phyloP scores from a whole-genome alignment of 2,113 vertebrate species.

The Vimba vimba region DNA sequence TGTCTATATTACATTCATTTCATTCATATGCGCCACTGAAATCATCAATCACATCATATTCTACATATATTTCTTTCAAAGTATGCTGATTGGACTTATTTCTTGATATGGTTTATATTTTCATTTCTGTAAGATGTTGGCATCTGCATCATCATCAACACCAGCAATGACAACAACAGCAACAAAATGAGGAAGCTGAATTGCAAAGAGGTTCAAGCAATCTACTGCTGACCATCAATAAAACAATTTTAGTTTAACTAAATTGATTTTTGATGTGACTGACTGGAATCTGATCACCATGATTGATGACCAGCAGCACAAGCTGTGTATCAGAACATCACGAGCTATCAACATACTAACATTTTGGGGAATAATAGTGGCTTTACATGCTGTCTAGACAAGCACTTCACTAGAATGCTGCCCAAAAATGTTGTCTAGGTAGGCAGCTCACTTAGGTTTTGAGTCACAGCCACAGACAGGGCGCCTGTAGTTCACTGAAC shows the following conservation, averaged over 20 bases:
- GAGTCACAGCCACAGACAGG: neutral
- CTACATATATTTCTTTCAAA: neutral
- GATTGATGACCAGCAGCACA: neutral
- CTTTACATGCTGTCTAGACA: neutral
- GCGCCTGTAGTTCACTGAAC: neutral
- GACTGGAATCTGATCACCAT: neutral
- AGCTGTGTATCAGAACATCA: neutral
- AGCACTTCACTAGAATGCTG: neutral
- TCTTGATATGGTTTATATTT: neutral
- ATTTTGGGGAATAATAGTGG: neutral
- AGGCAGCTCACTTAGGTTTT: constrained; percentile 4
- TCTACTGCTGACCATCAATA: neutral
- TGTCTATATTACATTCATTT: too few species aligned
- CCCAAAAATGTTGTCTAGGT: neutral
- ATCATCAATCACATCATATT: too few species aligned
- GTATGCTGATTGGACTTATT: neutral
- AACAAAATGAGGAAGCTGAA: neutral
- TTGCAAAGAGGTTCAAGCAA: neutral
- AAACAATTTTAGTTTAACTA: neutral
- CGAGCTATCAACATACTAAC: too few species aligned
- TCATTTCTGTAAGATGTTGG: neutral
- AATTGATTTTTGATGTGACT: neutral
- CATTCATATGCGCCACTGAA: too few species aligned
- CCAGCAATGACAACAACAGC: neutral
- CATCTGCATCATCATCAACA: neutral